Evolutionary conservation across 30 jellyfish, hydroid and myxozoan genomes (phyloP).

Genomic region (Morbakka virulenta): DNA sequence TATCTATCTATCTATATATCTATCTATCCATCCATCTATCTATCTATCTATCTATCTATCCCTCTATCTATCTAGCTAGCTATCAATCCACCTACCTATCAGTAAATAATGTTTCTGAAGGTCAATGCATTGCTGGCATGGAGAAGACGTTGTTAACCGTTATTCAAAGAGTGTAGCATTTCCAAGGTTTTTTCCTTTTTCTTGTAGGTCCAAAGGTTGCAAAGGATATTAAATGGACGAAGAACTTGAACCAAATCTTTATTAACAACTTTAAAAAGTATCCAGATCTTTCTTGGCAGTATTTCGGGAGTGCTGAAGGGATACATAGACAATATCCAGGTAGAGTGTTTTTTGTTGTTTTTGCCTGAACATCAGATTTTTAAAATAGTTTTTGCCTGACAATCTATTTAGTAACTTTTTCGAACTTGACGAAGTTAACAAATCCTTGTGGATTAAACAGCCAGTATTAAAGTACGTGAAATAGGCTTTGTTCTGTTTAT

Average conservation of each 20-base stretch:
- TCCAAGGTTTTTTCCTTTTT: background rate
- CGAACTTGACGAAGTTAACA: background rate
- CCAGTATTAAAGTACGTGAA: no score
- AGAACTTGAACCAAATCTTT: conserved; percentile 58
- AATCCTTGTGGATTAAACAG: background rate
- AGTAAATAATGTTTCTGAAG: background rate
- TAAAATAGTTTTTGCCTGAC: background rate
- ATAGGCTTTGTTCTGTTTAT: no score
- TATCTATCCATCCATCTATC: no score
- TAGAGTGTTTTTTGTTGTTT: no score
- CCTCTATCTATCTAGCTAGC: no score
- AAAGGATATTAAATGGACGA: conserved; percentile 85
- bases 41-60: no score
- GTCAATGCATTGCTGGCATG: no score
- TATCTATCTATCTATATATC: no score
- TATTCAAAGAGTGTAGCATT: no score
- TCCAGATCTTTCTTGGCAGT: conserved; percentile 90
- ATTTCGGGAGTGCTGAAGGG: conserved; percentile 92
- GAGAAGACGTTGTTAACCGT: no score
- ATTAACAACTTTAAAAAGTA: conserved; percentile 56
- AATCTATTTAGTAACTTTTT: background rate
- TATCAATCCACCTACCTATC: background rate
- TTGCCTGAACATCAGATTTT: no score
- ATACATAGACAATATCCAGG: conserved; percentile 92
- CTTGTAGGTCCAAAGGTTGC: conserved; percentile 69